These are phyloP conservation scores for Globia sparganii DNA, from an alignment of 2,888 invertebrate species.

Conservation along the genomic window DNA sequence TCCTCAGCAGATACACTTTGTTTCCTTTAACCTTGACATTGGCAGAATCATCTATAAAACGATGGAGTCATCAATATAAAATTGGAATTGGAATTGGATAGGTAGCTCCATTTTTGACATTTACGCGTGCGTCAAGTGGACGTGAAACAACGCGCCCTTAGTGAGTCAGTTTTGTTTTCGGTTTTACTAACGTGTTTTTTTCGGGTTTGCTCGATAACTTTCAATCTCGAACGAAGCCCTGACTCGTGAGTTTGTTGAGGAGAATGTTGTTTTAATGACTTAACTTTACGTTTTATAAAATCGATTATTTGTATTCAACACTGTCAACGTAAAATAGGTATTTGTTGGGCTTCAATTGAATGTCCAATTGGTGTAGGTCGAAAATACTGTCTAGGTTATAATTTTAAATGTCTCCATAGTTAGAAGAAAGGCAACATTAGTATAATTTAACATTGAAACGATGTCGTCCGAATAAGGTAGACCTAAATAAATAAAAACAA, in stretches of 20 bases:
- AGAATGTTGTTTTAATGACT: neutral
- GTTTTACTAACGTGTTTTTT: neutral
- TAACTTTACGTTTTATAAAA: neutral
- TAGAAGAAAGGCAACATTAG: neutral
- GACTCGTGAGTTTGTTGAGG: neutral
- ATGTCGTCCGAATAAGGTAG: neutral
- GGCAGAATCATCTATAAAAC: too few relatives aligned
- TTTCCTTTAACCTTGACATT: too few relatives aligned
- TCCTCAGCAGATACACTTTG: too few relatives aligned
- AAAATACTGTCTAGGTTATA: neutral
- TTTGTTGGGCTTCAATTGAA: slow-evolving; percentile 8
- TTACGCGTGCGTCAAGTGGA: too few relatives aligned
- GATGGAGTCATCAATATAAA: too few relatives aligned
- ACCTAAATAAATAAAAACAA: too few relatives aligned
- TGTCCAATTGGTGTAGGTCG: slow-evolving; percentile 11
- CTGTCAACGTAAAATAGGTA: neutral
- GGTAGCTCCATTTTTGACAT: too few relatives aligned
- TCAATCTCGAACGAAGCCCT: neutral
- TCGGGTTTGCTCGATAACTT: slow-evolving; percentile 2
- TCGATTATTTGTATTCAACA: slow-evolving; percentile 14
- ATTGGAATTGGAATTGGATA: too few relatives aligned
- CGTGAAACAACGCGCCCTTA: too few relatives aligned
- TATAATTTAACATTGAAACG: neutral
- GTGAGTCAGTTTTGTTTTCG: neutral
- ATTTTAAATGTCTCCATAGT: neutral